Conservation (phyloP, 2,113 vertebrate species). For the Ramphastos sulfuratus region DNA sequence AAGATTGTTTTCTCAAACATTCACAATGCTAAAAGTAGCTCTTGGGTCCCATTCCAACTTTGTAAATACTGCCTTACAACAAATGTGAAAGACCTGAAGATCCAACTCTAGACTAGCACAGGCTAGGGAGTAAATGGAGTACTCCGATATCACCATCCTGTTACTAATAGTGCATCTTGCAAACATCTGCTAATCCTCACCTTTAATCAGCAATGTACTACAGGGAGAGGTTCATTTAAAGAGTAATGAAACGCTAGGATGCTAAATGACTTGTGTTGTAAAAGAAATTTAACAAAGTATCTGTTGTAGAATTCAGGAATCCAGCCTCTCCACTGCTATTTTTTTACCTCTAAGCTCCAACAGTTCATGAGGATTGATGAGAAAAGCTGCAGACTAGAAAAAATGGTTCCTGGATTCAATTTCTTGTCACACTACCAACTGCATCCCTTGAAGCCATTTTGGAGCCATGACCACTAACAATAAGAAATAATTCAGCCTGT, state of each 20-base stretch:
- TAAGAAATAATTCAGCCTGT: not conserved
- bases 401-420: not conserved
- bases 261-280: not conserved
- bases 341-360: not conserved
- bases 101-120: not conserved
- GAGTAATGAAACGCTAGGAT: not conserved
- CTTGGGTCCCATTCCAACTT: not conserved
- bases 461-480: not conserved
- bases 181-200: not conserved
- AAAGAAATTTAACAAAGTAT: not conserved
- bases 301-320: not conserved
- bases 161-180: not conserved
- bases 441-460: not conserved
- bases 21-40: not conserved
- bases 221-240: not conserved
- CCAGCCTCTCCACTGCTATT: not conserved
- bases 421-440: not conserved
- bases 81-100: not conserved
- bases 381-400: not conserved
- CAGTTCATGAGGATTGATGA: not conserved
- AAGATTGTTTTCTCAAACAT: not conserved
- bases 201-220: fast-evolving
- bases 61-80: not conserved
- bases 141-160: not conserved
- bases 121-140: not conserved